These are phyloP conservation scores for Parthenolecanium corni DNA, from an alignment of 2,888 invertebrate genomes.

Conservation along the genomic window DNA sequence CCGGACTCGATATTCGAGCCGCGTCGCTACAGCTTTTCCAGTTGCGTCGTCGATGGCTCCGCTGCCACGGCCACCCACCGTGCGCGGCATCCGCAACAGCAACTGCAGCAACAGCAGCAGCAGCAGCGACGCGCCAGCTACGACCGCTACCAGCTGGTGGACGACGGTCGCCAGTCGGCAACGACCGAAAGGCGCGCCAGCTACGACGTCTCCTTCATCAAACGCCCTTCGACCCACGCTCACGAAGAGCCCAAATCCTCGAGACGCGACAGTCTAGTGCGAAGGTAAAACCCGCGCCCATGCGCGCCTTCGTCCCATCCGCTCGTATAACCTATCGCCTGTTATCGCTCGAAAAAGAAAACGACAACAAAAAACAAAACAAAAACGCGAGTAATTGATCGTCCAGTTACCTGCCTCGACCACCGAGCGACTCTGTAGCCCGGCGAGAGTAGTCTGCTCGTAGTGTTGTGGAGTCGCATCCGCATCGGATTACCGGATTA, in stretches of 20 bases:
- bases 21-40: background rate
- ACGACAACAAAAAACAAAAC: no score
- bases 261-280: slow-evolving; percentile 35
- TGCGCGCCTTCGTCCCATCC: background rate
- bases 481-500: no score
- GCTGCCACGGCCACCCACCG: background rate
- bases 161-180: background rate
- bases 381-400: no score
- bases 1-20: no score
- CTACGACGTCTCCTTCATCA: slow-evolving; percentile 1
- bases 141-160: background rate
- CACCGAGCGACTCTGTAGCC: background rate
- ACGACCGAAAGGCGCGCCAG: slow-evolving; percentile 10
- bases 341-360: no score
- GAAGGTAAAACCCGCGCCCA: slow-evolving; percentile 33
- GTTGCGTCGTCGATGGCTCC: background rate
- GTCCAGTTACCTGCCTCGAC: background rate
- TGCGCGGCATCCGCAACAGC: no score
- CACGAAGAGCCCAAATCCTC: slow-evolving; percentile 30
- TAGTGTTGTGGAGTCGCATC: no score
- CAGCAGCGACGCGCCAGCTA: slow-evolving; percentile 21
- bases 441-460: background rate
- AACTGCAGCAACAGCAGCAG: no score
- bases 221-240: background rate
- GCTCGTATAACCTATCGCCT: background rate